Evolutionary conservation across 1,140 invertebrate genomes (phyloP), one percentile per base, ranked within the genome.

Genomic region (Pissodes strobi): DNA sequence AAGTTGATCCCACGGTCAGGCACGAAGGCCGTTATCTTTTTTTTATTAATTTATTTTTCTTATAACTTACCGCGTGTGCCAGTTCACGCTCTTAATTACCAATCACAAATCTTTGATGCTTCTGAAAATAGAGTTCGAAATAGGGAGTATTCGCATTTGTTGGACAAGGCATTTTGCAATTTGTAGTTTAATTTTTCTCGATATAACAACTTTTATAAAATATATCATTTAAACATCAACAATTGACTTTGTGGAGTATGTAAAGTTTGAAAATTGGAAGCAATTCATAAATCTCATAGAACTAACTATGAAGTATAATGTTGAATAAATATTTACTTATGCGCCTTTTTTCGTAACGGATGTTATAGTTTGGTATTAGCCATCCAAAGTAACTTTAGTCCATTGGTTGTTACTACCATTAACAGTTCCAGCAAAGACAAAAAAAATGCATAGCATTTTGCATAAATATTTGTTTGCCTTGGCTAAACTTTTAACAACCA

Each of bases 1-100:
- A 70, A 75, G 69, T 78, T 78, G 77, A 78, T 78, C 77, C 77
- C 77, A 76, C 76, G 69, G 72, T 76, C 71, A 76, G 77, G 77
- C 77, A 76, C 73, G 49, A 48, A 55, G 67, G 71, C 73, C 74
- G 72, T 67, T 74, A 74, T 59, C 69, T 70, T 71, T 72, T 46
- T 69, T 71, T 66, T 65, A 69, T 53, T 64, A 51, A 58, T 56
- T 66, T 72, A n/a, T 68, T 51, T 63, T 65, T 69, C 19, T 51
- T 55, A 56, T 39, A 52, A 65, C 53, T 48, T 56, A 58, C n/a
- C 58, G 67, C 66, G 69, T 75, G 73, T 74, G 74, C 73, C 74
- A 76, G 71, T 76, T 73, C 74, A 74, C 71, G 68, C 74, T 72
- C 62, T 61, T 51, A 66, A 49, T 62, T 46, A 64, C 62, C 69